A percentile compares a stretch with the other conserved stretches of the same genome.
phyloP scores from a whole-genome alignment of 2,888 invertebrate species.

The Orgyia antiqua region DNA sequence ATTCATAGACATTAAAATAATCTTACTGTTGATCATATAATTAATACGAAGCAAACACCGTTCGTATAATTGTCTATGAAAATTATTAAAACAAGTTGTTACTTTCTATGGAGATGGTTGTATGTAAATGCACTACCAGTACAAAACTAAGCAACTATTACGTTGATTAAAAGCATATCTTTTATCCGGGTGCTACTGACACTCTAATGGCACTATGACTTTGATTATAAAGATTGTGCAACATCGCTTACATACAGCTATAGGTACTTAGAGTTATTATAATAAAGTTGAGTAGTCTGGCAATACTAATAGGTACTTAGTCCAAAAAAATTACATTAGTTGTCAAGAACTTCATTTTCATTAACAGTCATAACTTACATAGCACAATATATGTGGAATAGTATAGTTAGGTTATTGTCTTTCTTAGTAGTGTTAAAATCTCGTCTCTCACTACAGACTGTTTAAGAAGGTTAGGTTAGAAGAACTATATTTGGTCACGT shows the following conservation, averaged over 20 bases:
- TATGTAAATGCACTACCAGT: constrained; percentile 12
- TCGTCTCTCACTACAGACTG: too few species aligned
- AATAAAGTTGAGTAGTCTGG: too few species aligned
- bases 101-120: constrained; percentile 27
- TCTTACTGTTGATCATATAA: constrained; percentile 16
- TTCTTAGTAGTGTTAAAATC: too few species aligned
- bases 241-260: constrained; percentile 4
- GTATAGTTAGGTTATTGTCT: too few species aligned
- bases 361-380: too few species aligned
- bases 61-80: constrained; percentile 22
- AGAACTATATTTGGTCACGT: too few species aligned
- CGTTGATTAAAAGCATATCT: constrained; percentile 24
- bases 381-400: too few species aligned
- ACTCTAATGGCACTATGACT: constrained; percentile 17
- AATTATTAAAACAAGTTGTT: constrained; percentile 8
- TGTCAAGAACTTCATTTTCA: too few species aligned
- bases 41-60: constrained; percentile 21
- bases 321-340: too few species aligned
- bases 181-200: constrained; percentile 22
- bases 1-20: constrained; percentile 11
- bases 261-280: too few species aligned
- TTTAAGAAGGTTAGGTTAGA: too few species aligned
- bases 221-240: constrained; percentile 1
- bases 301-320: too few species aligned
- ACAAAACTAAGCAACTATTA: constrained; percentile 23